Conservation (phyloP, 2,797 vertebrate species). For the Myotis planiceps region DNA sequence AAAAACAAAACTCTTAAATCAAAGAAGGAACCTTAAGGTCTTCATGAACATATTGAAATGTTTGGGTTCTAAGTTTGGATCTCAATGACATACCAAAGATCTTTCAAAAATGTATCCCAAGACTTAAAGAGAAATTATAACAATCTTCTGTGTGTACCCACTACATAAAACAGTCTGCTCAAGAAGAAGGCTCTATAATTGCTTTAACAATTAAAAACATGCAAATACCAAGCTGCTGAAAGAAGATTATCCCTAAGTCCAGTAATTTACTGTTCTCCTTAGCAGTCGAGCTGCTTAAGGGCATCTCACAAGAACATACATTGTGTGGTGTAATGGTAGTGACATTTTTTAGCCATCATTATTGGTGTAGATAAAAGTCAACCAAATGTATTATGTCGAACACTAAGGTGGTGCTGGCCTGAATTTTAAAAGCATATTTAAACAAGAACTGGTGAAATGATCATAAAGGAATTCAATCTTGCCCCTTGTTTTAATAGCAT, state of each 20-base stretch:
- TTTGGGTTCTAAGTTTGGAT: constrained; percentile 14
- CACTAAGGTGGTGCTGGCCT: constrained; percentile 14
- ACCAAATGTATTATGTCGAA: constrained; percentile 79
- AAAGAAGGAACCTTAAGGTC: background rate
- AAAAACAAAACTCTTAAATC: background rate
- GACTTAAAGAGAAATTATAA: constrained; percentile 35
- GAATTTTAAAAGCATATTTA: constrained; percentile 54
- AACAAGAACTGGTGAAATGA: constrained; percentile 38
- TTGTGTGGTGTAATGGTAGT: constrained; percentile 77
- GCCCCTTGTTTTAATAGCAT: constrained; percentile 24
- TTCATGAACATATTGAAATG: background rate
- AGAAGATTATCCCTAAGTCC: constrained; percentile 78
- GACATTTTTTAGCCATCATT: constrained; percentile 85
- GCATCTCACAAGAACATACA: constrained; percentile 79
- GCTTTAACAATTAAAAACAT: constrained; percentile 86
- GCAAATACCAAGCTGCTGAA: constrained; percentile 82
- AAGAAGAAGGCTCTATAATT: constrained; percentile 80
- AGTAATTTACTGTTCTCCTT: constrained; percentile 83
- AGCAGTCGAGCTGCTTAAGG: constrained; percentile 82
- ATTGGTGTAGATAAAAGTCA: constrained; percentile 80
- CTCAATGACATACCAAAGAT: background rate
- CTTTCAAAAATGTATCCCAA: background rate
- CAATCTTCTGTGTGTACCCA: constrained; percentile 61
- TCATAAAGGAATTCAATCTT: constrained; percentile 49
- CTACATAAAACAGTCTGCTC: constrained; percentile 57